Percentiles rank a stretch among this genome's conserved stretches.
These are phyloP conservation scores for Myoxocephalus aenaeus DNA, from an alignment of 2,797 vertebrate genomes.

Conservation along the genomic window DNA sequence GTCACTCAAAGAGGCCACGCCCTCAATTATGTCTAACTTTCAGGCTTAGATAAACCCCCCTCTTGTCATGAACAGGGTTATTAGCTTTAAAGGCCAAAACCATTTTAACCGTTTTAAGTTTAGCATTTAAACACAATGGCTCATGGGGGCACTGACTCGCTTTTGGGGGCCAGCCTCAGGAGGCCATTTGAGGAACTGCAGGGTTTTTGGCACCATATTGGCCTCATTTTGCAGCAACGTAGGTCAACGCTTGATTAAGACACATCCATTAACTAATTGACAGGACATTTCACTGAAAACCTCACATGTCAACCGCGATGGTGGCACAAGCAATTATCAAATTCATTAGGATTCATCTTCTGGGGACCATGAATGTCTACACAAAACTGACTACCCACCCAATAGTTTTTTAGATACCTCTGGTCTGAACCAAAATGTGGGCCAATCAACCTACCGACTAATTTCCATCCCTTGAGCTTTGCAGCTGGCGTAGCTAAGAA, in stretches of 20 bases:
- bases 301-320: background rate
- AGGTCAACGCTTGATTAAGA: background rate
- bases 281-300: background rate
- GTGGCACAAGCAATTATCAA: background rate
- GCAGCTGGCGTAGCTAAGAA: background rate
- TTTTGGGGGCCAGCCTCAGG: background rate
- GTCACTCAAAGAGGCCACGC: no score
- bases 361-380: background rate
- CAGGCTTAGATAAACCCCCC: no score
- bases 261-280: background rate
- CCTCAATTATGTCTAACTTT: no score
- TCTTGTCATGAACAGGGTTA: no score
- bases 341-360: background rate
- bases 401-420: background rate
- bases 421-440: background rate
- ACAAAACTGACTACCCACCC: background rate
- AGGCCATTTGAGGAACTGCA: background rate
- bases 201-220: background rate
- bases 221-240: background rate
- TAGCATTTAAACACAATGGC: no score
- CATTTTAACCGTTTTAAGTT: no score
- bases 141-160: background rate
- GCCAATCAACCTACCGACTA: background rate
- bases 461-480: background rate
- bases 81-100: no score